phyloP scores from a whole-genome alignment of 2,113 vertebrate species.

The Nothoprocta perdicaria region DNA sequence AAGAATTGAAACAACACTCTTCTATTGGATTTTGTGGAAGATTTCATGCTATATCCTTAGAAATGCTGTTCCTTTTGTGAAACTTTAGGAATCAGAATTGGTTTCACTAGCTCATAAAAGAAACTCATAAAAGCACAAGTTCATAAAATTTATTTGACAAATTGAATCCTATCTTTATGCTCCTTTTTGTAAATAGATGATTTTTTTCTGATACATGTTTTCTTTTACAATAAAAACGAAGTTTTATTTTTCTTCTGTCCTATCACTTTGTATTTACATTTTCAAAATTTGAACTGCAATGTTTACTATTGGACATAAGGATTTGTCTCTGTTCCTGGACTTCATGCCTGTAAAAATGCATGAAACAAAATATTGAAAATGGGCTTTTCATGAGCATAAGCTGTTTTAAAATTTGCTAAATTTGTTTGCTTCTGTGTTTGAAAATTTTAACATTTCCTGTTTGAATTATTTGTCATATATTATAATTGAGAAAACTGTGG shows the following conservation, averaged over 20 bases:
- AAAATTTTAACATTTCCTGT: not conserved
- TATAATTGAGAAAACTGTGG: not conserved
- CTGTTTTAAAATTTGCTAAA: not conserved
- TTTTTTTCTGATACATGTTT: not conserved
- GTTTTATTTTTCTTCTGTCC: not conserved
- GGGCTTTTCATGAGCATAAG: not conserved
- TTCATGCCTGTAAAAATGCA: not conserved
- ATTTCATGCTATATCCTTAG: conserved; percentile 3
- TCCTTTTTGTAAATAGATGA: not conserved
- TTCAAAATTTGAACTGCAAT: not conserved
- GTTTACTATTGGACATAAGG: not conserved
- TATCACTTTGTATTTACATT: not conserved
- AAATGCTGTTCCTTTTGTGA: not conserved
- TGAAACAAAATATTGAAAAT: not conserved
- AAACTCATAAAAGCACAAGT: not conserved
- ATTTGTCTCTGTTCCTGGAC: not conserved
- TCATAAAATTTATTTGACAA: conserved; percentile 20
- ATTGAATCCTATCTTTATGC: not conserved
- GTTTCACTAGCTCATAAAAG: conserved; percentile 16
- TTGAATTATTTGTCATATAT: not conserved
- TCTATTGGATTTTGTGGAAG: not conserved
- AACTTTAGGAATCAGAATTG: not conserved
- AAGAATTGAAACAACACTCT: conserved; percentile 32
- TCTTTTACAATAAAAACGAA: not conserved
- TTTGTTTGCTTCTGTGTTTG: not conserved